These are phyloP conservation scores for Lytechinus variegatus DNA, from an alignment of 35 echinoderm and acorn worm genomes.

Conservation along the genomic window DNA sequence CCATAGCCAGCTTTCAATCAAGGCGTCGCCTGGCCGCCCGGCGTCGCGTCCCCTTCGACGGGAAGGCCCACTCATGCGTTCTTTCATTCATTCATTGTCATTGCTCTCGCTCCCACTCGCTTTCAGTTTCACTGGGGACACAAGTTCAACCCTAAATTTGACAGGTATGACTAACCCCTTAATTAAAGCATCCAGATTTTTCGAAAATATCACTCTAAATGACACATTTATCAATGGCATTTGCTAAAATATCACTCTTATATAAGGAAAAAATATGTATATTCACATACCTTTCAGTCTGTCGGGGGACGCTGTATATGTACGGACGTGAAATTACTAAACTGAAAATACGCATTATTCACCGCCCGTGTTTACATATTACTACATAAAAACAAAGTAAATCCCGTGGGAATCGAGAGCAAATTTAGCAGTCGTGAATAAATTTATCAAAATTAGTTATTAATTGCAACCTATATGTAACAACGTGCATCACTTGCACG, in stretches of 20 bases:
- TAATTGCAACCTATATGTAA: background rate
- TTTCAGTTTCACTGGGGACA: background rate
- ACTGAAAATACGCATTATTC: background rate
- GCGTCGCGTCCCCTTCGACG: background rate
- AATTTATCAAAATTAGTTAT: background rate
- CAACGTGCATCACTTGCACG: background rate
- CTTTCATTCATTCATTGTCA: background rate
- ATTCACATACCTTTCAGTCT: background rate
- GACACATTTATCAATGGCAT: background rate
- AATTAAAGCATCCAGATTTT: background rate
- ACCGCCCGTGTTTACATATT: background rate
- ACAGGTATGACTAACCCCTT: background rate
- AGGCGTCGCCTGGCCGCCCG: background rate
- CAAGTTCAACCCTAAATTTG: background rate
- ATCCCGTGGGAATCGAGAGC: background rate
- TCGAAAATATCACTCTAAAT: background rate
- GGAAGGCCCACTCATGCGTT: background rate
- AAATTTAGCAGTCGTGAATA: background rate
- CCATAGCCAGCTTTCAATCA: background rate
- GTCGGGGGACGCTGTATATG: background rate
- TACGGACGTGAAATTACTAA: background rate
- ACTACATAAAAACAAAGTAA: constrained; percentile 35
- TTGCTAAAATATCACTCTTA: background rate
- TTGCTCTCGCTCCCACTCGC: background rate
- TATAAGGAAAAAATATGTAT: background rate